Percentiles rank a stretch among this genome's conserved stretches.
Evolutionary conservation across 2,797 vertebrate genomes (phyloP).

Genomic region (Ceryle rudis): DNA sequence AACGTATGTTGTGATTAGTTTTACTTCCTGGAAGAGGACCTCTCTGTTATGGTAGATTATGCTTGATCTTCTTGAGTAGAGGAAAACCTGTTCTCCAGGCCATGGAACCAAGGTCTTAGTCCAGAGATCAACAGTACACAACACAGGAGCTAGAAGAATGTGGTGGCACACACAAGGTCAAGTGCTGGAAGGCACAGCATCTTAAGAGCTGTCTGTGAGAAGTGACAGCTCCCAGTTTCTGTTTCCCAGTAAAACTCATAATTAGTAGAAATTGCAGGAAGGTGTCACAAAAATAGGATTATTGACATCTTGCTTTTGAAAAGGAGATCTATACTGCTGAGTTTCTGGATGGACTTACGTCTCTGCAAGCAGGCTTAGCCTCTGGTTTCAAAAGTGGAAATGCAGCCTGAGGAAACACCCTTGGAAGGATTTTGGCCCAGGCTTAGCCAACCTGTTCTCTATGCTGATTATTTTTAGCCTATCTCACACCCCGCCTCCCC

Average conservation of each 20-base stretch:
- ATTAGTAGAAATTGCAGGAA: not conserved
- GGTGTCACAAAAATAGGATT: not conserved
- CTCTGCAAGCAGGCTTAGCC: not conserved
- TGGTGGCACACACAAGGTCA: not conserved
- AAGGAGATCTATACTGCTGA: not conserved
- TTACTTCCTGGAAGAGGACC: not conserved
- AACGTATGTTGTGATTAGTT: accelerated
- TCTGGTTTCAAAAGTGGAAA: not conserved
- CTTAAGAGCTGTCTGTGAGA: not conserved
- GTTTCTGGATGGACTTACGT: not conserved
- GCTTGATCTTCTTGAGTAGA: not conserved
- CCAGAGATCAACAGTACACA: not conserved
- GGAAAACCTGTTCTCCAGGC: not conserved
- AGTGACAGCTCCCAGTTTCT: not conserved
- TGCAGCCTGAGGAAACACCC: not conserved
- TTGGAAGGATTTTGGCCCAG: not conserved
- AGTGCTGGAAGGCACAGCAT: not conserved
- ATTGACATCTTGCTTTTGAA: not conserved
- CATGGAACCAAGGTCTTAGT: not conserved
- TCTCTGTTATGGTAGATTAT: not conserved
- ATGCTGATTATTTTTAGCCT: not conserved
- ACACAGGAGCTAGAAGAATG: not conserved
- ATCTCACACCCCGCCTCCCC: not conserved
- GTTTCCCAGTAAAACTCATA: not conserved
- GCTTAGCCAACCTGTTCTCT: not conserved